These are phyloP conservation scores for Tapirus indicus DNA, from an alignment of 2,797 vertebrate species.

Conservation along the genomic window DNA sequence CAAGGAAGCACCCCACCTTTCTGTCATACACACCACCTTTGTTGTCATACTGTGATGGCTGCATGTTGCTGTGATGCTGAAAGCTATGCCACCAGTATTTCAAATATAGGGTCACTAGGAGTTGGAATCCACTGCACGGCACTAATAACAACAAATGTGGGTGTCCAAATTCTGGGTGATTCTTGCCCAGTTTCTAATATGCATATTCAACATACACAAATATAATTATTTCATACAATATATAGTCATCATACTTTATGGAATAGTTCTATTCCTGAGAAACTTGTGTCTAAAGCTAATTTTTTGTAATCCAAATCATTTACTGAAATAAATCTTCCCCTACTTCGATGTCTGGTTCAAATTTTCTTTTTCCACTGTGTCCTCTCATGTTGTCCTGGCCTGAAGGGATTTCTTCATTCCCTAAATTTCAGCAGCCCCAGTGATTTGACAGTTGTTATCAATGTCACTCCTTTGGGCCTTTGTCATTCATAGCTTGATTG, in stretches of 20 bases:
- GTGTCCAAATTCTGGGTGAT: background rate
- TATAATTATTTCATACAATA: conserved; percentile 5
- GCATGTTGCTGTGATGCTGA: too few species aligned
- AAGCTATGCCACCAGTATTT: too few species aligned
- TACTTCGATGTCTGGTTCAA: background rate
- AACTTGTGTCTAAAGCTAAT: background rate
- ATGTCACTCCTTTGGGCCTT: background rate
- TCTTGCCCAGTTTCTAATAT: conserved; percentile 8
- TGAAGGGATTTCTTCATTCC: background rate
- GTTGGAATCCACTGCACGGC: too few species aligned
- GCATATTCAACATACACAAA: background rate
- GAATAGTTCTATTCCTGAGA: conserved; percentile 19
- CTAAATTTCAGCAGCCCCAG: background rate
- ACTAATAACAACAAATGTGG: background rate
- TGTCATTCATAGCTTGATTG: background rate
- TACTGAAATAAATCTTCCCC: background rate
- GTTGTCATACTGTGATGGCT: too few species aligned
- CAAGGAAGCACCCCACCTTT: too few species aligned
- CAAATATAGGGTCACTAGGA: too few species aligned
- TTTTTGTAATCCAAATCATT: conserved; percentile 3
- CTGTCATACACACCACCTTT: too few species aligned
- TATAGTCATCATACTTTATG: background rate
- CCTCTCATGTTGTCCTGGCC: background rate
- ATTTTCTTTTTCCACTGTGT: background rate
- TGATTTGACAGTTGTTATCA: background rate